Conservation (phyloP, 2,113 vertebrate genomes). For the Podocnemis expansa region DNA sequence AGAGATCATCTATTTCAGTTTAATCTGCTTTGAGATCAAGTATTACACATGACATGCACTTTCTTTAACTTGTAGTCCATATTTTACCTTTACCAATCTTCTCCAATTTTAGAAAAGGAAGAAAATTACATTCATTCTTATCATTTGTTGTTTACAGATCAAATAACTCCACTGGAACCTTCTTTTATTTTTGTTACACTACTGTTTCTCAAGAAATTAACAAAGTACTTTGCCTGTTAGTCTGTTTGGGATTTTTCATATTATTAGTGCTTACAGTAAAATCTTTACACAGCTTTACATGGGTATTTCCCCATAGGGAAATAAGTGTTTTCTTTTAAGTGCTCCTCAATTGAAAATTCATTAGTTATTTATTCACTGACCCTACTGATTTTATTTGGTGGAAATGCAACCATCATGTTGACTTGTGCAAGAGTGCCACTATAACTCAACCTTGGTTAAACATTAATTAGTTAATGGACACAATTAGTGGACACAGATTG, state of each 20-base stretch:
- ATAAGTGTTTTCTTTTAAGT: conserved; percentile 1
- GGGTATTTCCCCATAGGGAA: conserved; percentile 7
- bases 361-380: conserved; percentile 42
- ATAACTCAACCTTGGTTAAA: conserved; percentile 42
- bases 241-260: neutral
- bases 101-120: neutral
- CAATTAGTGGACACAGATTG: neutral
- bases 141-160: neutral
- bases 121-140: neutral
- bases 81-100: neutral
- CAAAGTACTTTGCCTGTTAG: neutral
- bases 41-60: neutral
- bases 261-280: conserved; percentile 38
- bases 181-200: neutral
- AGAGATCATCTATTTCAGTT: conserved; percentile 10
- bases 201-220: neutral
- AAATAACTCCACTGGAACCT: neutral
- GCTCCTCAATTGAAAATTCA: conserved; percentile 20
- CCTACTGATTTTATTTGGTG: conserved; percentile 46
- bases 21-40: neutral
- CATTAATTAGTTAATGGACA: conserved; percentile 47
- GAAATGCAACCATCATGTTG: conserved; percentile 33
- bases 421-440: neutral
- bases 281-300: neutral
- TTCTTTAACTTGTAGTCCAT: neutral